Percentiles rank a stretch among this genome's conserved stretches.
Evolutionary conservation across 2,888 invertebrate genomes (phyloP).

Genomic region (Petrophora chlorosata): DNA sequence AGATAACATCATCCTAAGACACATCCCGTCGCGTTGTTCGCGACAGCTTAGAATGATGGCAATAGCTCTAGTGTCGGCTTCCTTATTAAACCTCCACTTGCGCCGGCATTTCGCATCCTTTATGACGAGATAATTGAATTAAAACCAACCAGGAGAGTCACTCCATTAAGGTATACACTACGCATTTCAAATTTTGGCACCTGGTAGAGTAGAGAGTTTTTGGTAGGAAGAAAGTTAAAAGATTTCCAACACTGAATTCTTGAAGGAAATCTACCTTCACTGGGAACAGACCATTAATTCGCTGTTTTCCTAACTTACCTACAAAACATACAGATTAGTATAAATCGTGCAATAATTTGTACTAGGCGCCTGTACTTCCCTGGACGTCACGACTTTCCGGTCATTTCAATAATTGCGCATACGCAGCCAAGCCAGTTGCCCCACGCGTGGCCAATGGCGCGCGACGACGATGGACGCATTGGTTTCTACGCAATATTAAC

Average conservation of each 20-base stretch:
- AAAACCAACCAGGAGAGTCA: too few relatives aligned
- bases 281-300: neutral
- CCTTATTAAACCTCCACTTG: conserved; percentile 25
- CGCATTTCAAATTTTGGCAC: neutral
- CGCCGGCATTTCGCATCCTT: conserved; percentile 27
- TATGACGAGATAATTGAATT: conserved; percentile 17
- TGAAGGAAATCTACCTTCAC: too few relatives aligned
- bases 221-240: too few relatives aligned
- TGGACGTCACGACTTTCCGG: conserved; percentile 32
- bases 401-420: conserved; percentile 30
- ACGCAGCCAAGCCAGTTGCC: conserved; percentile 23
- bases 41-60: neutral
- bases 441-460: conserved; percentile 22
- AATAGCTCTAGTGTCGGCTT: conserved; percentile 11
- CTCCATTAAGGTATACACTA: too few relatives aligned
- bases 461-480: conserved; percentile 16
- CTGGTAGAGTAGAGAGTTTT: neutral
- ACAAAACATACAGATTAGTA: conserved; percentile 5
- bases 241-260: too few relatives aligned
- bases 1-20: too few relatives aligned
- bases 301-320: neutral
- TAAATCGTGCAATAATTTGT: conserved; percentile 6
- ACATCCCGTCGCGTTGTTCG: too few relatives aligned
- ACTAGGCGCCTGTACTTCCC: conserved; percentile 5
- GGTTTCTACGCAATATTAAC: conserved; percentile 22